Base-by-base conservation (phyloP, 2,888 invertebrate genomes). In the Leptura quadrifasciata region DNA sequence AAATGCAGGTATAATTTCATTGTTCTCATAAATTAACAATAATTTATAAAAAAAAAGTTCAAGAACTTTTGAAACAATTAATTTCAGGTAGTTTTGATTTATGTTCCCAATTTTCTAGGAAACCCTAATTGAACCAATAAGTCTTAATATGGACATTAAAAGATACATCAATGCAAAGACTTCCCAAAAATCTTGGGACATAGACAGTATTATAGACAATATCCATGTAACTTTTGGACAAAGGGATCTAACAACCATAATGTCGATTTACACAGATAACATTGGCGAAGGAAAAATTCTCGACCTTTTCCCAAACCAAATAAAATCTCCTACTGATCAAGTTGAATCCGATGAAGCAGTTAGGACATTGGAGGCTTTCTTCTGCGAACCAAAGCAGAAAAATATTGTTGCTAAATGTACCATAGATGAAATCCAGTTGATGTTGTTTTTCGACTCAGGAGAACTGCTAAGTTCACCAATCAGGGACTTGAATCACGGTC, bases 391-490 rank as follows among this genome's bases (percentile, higher is more conserved):
- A 0, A 90, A 93, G 58, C 91, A 92, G 75, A 93, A 92, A 79
- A 92, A 93, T 84, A 89, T 92, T 0, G 89, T 91, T 2, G 86
- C 92, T 6, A 93, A 93, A 81, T 91, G 94, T 74, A 91, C 91
- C 0, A 87, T 95, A 27, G 95, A 95, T 79, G 94, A 95, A 35
- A 78, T 95, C n/a, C 93, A 93, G 81, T 82, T 95, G 1, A 92
- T 92, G 81, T 89, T 95, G 0, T 95, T 94, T 88, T 93, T 93
- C 20, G 95, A 95, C 85, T 92, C 93, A 80, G 94, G 94, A 73
- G 95, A 95, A 87, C 91, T 94, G 0, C 88, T 95, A 8, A 94
- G 94, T 85, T 95, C 95, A 0, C 95, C 95, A 0, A 94, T 95
- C 0, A 90, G 95, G 3, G 94, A 95, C 84, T 84, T 93, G 79